A percentile compares a stretch with the other conserved stretches of the same genome.
phyloP scores from a whole-genome alignment of 2,888 invertebrate genomes.

The Dicycla oo region DNA sequence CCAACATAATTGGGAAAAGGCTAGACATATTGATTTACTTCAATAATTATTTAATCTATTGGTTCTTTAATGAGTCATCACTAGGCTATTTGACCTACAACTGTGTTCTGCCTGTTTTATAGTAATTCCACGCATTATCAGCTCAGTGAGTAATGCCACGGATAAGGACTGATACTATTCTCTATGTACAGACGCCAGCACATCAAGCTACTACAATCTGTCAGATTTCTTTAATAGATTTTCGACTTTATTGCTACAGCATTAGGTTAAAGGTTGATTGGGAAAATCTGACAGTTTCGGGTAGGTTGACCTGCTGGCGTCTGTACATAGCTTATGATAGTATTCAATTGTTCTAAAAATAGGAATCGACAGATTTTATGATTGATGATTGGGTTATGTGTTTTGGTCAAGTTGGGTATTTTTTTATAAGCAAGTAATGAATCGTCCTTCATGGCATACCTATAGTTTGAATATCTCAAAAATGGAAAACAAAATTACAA shows the following conservation, averaged over 20 bases:
- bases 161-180: slow-evolving; percentile 56
- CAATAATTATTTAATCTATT: slow-evolving; percentile 1
- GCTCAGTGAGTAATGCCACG: slow-evolving; percentile 48
- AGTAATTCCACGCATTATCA: slow-evolving; percentile 52
- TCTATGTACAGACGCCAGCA: too few species aligned
- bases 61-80: slow-evolving; percentile 44
- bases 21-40: background rate
- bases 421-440: slow-evolving; percentile 4
- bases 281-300: too few species aligned
- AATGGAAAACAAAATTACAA: background rate
- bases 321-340: slow-evolving; percentile 22
- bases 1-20: too few species aligned
- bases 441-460: slow-evolving; percentile 7
- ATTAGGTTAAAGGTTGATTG: too few species aligned
- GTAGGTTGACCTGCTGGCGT: too few species aligned
- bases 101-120: slow-evolving; percentile 25
- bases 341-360: slow-evolving; percentile 39
- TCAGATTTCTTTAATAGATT: too few species aligned
- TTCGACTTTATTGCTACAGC: too few species aligned
- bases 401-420: background rate
- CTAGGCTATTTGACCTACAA: slow-evolving; percentile 14
- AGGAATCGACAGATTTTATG: slow-evolving; percentile 17
- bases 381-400: slow-evolving; percentile 37
- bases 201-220: too few species aligned
- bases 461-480: background rate